Conservation (phyloP, 2,888 invertebrate species). For the Hemaris fuciformis region DNA sequence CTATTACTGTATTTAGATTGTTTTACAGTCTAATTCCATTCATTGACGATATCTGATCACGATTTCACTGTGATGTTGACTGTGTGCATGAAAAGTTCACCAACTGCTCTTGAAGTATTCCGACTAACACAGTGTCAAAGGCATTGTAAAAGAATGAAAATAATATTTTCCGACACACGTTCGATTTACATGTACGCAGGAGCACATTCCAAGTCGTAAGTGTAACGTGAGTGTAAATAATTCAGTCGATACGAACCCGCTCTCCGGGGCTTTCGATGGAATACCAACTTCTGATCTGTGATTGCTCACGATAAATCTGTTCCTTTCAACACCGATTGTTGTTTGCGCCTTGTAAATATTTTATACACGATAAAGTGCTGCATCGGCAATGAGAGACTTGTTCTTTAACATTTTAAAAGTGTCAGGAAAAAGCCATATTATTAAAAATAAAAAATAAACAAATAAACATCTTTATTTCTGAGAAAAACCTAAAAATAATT, state of each 20-base stretch:
- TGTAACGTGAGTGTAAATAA: slow-evolving; percentile 71
- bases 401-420: neutral
- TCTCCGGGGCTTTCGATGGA: slow-evolving; percentile 65
- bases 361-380: slow-evolving; percentile 10
- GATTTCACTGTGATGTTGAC: no score
- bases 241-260: slow-evolving; percentile 66
- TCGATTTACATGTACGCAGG: slow-evolving; percentile 33
- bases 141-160: slow-evolving; percentile 33
- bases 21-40: no score
- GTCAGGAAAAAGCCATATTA: no score
- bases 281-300: slow-evolving; percentile 77
- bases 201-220: slow-evolving; percentile 30
- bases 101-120: neutral
- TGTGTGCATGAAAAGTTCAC: neutral
- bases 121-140: neutral
- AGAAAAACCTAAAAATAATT: no score
- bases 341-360: slow-evolving; percentile 34
- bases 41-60: neutral
- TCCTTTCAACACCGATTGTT: slow-evolving; percentile 53
- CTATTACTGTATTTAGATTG: no score
- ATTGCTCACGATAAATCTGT: slow-evolving; percentile 71
- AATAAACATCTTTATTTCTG: no score
- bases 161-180: slow-evolving; percentile 33
- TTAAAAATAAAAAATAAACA: no score
- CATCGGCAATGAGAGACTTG: neutral